These are phyloP conservation scores for Tenebrio molitor DNA, from an alignment of 1,140 invertebrate genomes.

Conservation along the genomic window DNA sequence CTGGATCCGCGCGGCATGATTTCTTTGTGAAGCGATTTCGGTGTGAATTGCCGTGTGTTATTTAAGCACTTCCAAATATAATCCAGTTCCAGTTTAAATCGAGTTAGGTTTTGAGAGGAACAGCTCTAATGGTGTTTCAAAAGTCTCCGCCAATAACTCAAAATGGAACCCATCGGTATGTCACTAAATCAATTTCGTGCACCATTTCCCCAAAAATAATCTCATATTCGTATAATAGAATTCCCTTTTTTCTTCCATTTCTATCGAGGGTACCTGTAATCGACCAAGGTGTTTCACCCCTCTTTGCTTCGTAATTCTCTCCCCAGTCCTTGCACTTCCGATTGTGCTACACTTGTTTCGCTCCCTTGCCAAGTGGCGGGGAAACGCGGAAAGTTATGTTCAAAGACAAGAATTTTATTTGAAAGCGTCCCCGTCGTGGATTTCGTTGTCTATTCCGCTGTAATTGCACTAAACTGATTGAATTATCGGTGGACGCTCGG, in stretches of 20 bases:
- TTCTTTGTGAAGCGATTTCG: too few relatives aligned
- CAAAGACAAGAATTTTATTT: conserved; percentile 31
- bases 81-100: too few relatives aligned
- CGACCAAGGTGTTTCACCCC: conserved; percentile 18
- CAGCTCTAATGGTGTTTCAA: too few relatives aligned
- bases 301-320: conserved; percentile 12
- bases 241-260: conserved; percentile 26
- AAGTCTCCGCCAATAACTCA: conserved; percentile 16
- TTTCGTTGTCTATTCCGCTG: background rate
- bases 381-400: conserved; percentile 15
- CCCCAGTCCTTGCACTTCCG: conserved; percentile 32
- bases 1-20: too few relatives aligned
- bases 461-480: conserved; percentile 36
- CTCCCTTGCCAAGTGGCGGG: conserved; percentile 3
- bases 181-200: conserved; percentile 43
- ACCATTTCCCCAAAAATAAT: conserved; percentile 35
- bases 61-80: too few relatives aligned
- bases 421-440: background rate
- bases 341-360: conserved; percentile 29
- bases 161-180: conserved; percentile 25
- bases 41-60: too few relatives aligned
- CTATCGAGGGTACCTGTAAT: conserved; percentile 13
- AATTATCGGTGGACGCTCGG: conserved; percentile 18
- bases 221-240: conserved; percentile 35
- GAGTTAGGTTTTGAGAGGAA: too few relatives aligned